Base-by-base conservation (phyloP, 2,888 invertebrate genomes). In the Adelognathus sp. region DNA sequence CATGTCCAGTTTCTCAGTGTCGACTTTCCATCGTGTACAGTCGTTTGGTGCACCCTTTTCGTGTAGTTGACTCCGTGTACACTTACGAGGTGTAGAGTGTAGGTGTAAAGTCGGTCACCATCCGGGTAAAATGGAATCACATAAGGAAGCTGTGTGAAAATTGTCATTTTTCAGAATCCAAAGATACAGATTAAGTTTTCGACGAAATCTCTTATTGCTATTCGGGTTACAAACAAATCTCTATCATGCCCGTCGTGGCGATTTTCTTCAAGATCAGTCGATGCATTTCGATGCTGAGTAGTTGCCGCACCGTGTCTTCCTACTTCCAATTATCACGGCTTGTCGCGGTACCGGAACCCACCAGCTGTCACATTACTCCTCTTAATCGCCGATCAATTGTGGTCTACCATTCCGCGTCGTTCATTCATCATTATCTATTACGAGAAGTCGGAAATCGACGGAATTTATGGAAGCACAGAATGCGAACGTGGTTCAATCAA, bases 391-490 rank as follows among this genome's bases (percentile, higher is more conserved):
- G 14, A 29, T 41, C 16, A 61, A 61, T 41, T 61, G 14, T 27
- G 27, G 41, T 39, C 11, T 16, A n/a, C 41, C 11, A 5, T 3
- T 29, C 27, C 16, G 14, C 27, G 24, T 61, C 41, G 27, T 41
- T 61, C 27, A 41, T 61, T 41, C 24, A 41, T 61, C 41, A 61
- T 61, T 41, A 61, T 27, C 14, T 24, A 27, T 61, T 27, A 27
- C 11, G 14, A 41, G 39, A 16, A 27, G 21, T 50, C 29, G 14
- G n/a, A 39, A 61, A 27, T 9, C 24, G 24, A 4, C 46, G 27
- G 27, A 39, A 60, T 36, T 60, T 18, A 60, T 29, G 27, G 21
- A 11, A 46, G 31, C 44, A 46, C n/a, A n/a, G n/a, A n/a, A 31
- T 46, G 18, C 2, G 6, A 6, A 46, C 21, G 27, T n/a, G 18